Percentiles rank a stretch among this genome's conserved stretches.
Conservation (phyloP, 2,797 vertebrate species). For the Sebastes iracundus region DNA sequence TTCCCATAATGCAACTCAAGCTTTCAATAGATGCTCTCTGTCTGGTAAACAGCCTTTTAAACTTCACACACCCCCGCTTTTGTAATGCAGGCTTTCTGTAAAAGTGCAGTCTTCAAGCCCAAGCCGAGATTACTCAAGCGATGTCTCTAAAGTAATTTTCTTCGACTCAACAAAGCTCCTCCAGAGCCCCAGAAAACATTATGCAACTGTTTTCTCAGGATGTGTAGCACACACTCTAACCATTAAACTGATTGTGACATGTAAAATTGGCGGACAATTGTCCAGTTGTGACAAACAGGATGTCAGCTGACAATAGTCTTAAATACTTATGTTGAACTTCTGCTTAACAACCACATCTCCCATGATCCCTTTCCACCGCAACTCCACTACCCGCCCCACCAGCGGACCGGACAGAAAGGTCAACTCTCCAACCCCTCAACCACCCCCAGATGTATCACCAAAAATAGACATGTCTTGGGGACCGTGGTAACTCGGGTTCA, state of each 20-base stretch:
- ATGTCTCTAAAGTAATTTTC: not conserved
- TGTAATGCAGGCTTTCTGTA: not conserved
- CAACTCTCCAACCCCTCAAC: constrained; percentile 25
- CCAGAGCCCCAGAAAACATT: not conserved
- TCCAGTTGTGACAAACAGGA: constrained; percentile 34
- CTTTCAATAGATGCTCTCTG: not conserved
- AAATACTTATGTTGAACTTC: constrained; percentile 19
- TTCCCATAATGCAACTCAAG: not conserved
- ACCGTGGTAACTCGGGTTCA: constrained; percentile 34
- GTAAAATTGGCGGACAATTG: not conserved
- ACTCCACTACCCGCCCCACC: not conserved
- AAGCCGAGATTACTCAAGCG: not conserved
- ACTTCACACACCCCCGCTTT: not conserved
- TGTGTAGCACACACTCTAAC: not conserved
- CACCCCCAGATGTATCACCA: constrained; percentile 60
- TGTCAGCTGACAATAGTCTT: constrained; percentile 23
- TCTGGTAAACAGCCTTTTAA: not conserved
- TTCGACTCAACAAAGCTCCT: not conserved
- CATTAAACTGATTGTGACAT: not conserved
- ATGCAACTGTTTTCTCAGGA: not conserved
- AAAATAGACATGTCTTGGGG: constrained; percentile 66
- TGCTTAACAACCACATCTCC: constrained; percentile 36
- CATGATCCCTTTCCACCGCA: constrained; percentile 6
- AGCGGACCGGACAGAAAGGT: constrained; percentile 56
- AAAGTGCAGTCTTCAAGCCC: not conserved